Evolutionary conservation across 1,140 invertebrate genomes (phyloP), one percentile per base, ranked within the genome.

Genomic region (Sogatella furcifera): DNA sequence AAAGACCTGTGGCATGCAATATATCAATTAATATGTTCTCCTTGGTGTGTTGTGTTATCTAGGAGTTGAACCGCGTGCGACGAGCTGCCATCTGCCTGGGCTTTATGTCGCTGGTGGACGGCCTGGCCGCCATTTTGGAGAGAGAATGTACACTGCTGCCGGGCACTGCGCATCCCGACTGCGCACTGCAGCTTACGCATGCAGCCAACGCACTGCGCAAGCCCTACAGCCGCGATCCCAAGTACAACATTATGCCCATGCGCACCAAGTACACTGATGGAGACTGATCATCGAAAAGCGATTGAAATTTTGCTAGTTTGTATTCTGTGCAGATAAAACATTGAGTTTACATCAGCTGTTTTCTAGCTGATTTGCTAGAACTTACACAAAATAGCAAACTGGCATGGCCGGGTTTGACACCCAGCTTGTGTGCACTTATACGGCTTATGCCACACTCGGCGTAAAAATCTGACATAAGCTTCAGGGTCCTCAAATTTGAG

Each of bases 61-160:
- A 93, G 89, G 95, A 97, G 76, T 73, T 97, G 9, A 97, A 97
- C 71, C 79, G 93, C 57, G 79, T 97, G 11, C 78, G 93, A 52
- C 80, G 88, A 65, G 92, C 92, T 22, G 94, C 94, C 0, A 79
- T 97, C 15, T 86, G 90, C 0, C 83, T 95, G 65, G 94, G 94
- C 8, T 96, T 95, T 71, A 77, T 88, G 0, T 87, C 90, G 62
- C 73, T 91, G 15, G 71, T 92, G 1, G 85, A 85, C 58, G 86
- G 85, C 9, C 75, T 91, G 56, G 87, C 88, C 0, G 77, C 77
- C 44, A 86, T 97, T 62, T 80, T 97, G 59, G 94, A 98, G 68
- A 80, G 93, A 54, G 95, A 98, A 73, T 92, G 90, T 66, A 84
- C 85, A 1, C 72, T 89, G 44, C 76, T 97, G 58, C 85, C 90